Evolutionary conservation across 2,888 invertebrate genomes (phyloP), one percentile per base, ranked within the genome.

Genomic region (Hirtodrosophila confusa): DNA sequence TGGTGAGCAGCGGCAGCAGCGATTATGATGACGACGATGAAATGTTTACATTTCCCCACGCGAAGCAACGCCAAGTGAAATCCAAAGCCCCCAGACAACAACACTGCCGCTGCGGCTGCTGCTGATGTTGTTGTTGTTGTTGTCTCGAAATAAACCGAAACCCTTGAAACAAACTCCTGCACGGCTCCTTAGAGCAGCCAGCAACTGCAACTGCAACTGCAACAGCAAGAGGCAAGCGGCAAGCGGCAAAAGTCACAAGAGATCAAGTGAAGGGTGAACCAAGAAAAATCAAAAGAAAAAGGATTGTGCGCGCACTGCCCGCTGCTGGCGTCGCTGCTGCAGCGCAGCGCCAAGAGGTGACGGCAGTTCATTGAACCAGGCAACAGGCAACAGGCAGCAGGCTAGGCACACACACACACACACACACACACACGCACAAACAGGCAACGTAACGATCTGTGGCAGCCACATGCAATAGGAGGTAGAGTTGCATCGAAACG

Each of bases 31-130:
- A 80, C 63, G 78, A 78, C 86, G 69, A 71, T 74, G 74, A 77
- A 77, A 77, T 85, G 87, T 85, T 85, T 85, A 87, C 83, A 78
- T 87, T 87, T 85, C 87, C 85, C 86, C 85, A 85, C 87, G 71
- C 84, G 74, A 72, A 78, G 76, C 61, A 54, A 69, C 60, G 63
- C 73, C 69, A 72, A 72, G 76, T 72, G 74, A 84, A 75, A 82
- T 84, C 78, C 58, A 79, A 82, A 82, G 82, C 79, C 85, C 85
- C 87, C 80, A 74, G 69, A 69, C 57, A 57, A 54, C 62, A 54
- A 57, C 56, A 37, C 23, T 24, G 23, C 9, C 41, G n/a, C n/a
- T 40, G 35, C 17, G 35, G 24, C 12, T 43, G 36, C 9, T 10
- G 35, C 1, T 53, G n/a, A 4, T 36, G 51, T 36, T 53, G 51